Evolutionary conservation across 2,797 vertebrate species (phyloP).

Genomic region (Antrozous pallidus): DNA sequence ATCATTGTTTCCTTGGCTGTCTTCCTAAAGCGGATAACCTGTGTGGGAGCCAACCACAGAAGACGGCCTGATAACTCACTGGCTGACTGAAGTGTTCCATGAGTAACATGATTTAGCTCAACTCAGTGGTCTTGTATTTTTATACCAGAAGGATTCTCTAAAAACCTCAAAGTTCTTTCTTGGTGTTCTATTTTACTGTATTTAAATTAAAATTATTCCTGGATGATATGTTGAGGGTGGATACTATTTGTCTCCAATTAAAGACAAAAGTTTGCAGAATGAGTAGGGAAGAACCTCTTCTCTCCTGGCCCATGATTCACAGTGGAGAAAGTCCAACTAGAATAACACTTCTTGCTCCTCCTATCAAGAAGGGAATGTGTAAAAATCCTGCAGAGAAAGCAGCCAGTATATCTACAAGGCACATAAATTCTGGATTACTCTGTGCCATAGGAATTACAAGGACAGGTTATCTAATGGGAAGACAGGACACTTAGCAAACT

Average conservation of each 20-base stretch:
- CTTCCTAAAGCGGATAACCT: not conserved
- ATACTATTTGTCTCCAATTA: not conserved
- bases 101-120: not conserved
- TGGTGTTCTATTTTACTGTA: not conserved
- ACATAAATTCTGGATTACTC: not conserved
- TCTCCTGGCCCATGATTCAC: not conserved
- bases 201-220: constrained; percentile 5
- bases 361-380: not conserved
- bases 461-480: not conserved
- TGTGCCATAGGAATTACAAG: not conserved
- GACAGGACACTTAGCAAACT: not conserved
- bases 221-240: not conserved
- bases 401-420: not conserved
- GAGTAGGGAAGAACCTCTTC: not conserved
- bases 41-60: not conserved
- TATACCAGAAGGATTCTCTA: not conserved
- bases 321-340: not conserved
- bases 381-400: not conserved
- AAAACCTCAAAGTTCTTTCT: not conserved
- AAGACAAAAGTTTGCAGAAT: not conserved
- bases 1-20: not conserved
- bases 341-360: not conserved
- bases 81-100: not conserved
- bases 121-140: not conserved
- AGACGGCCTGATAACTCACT: not conserved